phyloP scores from a whole-genome alignment of 2,888 invertebrate genomes.

The Thereva nobilitata region DNA sequence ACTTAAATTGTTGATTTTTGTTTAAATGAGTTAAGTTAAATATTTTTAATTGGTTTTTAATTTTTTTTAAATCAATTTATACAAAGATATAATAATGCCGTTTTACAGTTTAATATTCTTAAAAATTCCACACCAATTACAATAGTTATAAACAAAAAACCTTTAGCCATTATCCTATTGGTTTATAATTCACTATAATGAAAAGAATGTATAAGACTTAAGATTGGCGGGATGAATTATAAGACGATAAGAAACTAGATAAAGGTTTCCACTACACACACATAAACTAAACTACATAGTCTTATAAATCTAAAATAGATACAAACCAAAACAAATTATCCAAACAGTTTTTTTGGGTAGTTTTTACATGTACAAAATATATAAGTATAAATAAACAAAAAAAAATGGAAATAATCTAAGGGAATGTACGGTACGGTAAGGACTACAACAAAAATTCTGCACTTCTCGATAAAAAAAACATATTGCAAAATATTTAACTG shows the following conservation, averaged over 20 bases:
- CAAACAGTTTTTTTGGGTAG: conserved; percentile 38
- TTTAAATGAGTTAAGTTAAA: conserved; percentile 8
- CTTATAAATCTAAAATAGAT: conserved; percentile 27
- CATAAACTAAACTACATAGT: conserved; percentile 27
- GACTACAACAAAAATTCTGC: conserved; percentile 37
- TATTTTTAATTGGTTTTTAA: conserved; percentile 7
- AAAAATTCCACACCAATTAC: conserved; percentile 5
- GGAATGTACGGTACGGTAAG: conserved; percentile 12
- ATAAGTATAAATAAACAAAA: conserved; percentile 9
- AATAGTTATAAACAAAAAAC: conserved; percentile 36
- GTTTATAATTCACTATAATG: conserved; percentile 1
- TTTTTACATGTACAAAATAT: conserved; percentile 2
- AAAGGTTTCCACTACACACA: conserved; percentile 30
- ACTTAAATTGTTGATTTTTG: conserved; percentile 27
- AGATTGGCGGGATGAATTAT: background rate
- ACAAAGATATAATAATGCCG: conserved; percentile 27
- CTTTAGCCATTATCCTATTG: conserved; percentile 11
- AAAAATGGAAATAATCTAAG: conserved; percentile 2
- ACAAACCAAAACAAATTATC: conserved; percentile 30
- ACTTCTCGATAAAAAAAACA: conserved; percentile 25
- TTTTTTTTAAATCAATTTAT: background rate
- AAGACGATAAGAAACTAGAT: conserved; percentile 10
- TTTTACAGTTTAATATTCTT: conserved; percentile 39
- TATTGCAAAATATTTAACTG: conserved; percentile 35
- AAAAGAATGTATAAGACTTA: background rate